Base-by-base conservation (phyloP, 1,140 invertebrate species). In the Sminthurinus signatus region DNA sequence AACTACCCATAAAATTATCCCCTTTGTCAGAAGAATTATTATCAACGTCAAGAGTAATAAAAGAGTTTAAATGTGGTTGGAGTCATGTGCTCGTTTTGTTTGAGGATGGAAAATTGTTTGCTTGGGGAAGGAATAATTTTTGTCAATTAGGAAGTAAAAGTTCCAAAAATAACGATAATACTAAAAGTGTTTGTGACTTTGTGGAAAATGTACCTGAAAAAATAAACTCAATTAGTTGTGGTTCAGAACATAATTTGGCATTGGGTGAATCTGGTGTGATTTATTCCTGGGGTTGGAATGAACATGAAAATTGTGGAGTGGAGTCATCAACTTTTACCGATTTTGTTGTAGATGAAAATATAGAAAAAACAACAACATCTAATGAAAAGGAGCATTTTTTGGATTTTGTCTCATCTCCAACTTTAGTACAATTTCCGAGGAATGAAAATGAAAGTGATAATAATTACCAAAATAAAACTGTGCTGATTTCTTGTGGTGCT, bases 281-380 rank as follows among this genome's bases (percentile, higher is more conserved):
- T 14, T 69, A 67, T 27, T 29, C 61, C 27, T 72, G 67, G 64
- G 70, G 70, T 14, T 72, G 70, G 70, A 72, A 72, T 52, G 70
- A 72, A 56, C 70, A 72, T 62, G 70, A 69, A 31, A 72, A 67
- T 55, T 72, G 70, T 62, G 70, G 70, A 19, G 50, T 72, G 5
- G 14, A 32, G 17, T 50, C 43, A 10, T 43, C 56, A n/a, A n/a
- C n/a, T n/a, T n/a, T n/a, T n/a, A n/a, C n/a, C n/a, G n/a, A n/a
- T n/a, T n/a, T n/a, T n/a, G n/a, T n/a, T n/a, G n/a, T n/a, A n/a
- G n/a, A n/a, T n/a, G n/a, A n/a, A n/a, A n/a, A n/a, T n/a, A n/a
- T n/a, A n/a, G n/a, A n/a, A 3, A 25, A 23, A 10, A 36, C 28
- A 8, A 60, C 39, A 44, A 8, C 5, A 17, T 21, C 28, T 12